These are phyloP conservation scores for Drosophila gunungcola DNA, from an alignment of 1,140 invertebrate species.

Conservation along the genomic window DNA sequence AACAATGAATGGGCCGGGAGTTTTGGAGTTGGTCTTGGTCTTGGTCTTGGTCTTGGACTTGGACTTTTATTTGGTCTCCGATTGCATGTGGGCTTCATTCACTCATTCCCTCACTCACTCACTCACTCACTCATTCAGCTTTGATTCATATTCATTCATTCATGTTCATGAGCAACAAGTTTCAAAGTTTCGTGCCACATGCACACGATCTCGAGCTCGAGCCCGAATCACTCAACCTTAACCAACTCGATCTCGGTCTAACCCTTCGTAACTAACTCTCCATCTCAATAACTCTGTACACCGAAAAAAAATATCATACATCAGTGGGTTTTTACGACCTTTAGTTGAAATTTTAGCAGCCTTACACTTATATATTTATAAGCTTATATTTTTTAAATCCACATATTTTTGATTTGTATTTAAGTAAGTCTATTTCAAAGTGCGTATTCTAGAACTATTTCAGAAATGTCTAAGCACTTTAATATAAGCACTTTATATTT, in stretches of 20 bases:
- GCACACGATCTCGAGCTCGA: constrained; percentile 16
- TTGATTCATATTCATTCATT: constrained; percentile 36
- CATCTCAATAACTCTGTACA: not conserved
- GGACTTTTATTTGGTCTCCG: constrained; percentile 9
- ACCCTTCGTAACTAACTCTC: constrained; percentile 19
- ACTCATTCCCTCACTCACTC: constrained; percentile 38
- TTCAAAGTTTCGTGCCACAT: constrained; percentile 57
- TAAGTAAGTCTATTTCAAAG: too few relatives aligned
- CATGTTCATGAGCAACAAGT: constrained; percentile 51
- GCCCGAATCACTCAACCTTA: constrained; percentile 33
- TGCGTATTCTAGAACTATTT: too few relatives aligned
- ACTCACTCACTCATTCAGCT: constrained; percentile 27
- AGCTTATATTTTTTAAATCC: too few relatives aligned
- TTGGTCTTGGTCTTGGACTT: constrained; percentile 12
- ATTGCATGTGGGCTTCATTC: constrained; percentile 55
- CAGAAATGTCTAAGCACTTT: too few relatives aligned
- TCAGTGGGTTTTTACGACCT: too few relatives aligned
- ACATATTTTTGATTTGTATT: too few relatives aligned
- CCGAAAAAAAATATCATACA: not conserved
- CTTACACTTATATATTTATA: too few relatives aligned
- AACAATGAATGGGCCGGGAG: constrained; percentile 14
- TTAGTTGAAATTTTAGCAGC: too few relatives aligned
- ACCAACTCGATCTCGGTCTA: constrained; percentile 9
- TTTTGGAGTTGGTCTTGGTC: constrained; percentile 9
- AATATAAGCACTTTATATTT: too few relatives aligned